Conservation (phyloP, 2,888 invertebrate genomes). For the Rhodophaea formosa region DNA sequence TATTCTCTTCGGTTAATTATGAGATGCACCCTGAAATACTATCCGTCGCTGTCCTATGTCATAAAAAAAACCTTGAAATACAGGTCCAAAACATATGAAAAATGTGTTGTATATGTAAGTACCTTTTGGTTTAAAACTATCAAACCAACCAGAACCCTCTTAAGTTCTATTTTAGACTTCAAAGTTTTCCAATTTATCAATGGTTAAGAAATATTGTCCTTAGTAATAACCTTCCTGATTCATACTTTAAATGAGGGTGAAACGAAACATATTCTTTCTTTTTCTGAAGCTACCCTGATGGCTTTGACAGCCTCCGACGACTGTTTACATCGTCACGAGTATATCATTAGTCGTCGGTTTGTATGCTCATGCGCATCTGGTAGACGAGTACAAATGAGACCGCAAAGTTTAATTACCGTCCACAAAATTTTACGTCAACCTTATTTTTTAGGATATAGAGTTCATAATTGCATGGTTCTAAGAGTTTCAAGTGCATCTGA, state of each 20-base stretch:
- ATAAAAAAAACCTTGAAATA: no score
- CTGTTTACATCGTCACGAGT: conserved; percentile 74
- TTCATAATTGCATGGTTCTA: conserved; percentile 19
- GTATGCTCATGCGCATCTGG: conserved; percentile 65
- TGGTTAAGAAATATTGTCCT: conserved; percentile 12
- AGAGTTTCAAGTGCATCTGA: not conserved
- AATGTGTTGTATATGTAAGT: no score
- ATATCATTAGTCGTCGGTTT: conserved; percentile 74
- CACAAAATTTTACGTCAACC: not conserved
- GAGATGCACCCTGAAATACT: no score
- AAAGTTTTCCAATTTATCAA: conserved; percentile 18
- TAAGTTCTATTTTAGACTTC: conserved; percentile 11
- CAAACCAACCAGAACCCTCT: not conserved
- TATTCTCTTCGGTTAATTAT: no score
- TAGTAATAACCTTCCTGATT: conserved; percentile 16
- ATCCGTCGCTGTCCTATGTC: no score
- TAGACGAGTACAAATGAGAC: conserved; percentile 48
- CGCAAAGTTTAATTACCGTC: conserved; percentile 19
- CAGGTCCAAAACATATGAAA: no score
- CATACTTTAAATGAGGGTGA: conserved; percentile 18
- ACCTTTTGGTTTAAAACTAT: not conserved
- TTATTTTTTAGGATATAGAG: conserved; percentile 15
- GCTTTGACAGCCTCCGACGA: conserved; percentile 67
- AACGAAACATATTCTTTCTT: conserved; percentile 41
- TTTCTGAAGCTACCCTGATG: conserved; percentile 55